A percentile compares a stretch with the other conserved stretches of the same genome.
Evolutionary conservation across 2,113 vertebrate genomes (phyloP).

Genomic region (Oplegnathus fasciatus): DNA sequence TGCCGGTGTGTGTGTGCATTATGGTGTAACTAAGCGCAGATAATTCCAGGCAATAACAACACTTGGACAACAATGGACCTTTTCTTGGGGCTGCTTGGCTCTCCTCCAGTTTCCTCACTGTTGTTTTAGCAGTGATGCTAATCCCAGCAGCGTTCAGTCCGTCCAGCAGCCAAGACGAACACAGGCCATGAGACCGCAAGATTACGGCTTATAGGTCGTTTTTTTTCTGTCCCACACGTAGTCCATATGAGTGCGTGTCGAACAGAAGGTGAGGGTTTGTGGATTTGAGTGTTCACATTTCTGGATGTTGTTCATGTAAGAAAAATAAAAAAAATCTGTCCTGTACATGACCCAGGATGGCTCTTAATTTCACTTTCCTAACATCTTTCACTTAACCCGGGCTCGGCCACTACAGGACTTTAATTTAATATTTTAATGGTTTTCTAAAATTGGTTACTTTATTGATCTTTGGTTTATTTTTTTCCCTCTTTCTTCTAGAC

Average conservation of each 20-base stretch:
- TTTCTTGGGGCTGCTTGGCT: constrained; percentile 74
- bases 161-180: constrained; percentile 35
- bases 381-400: neutral
- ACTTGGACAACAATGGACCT: constrained; percentile 76
- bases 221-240: constrained; percentile 25
- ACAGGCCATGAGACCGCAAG: constrained; percentile 47
- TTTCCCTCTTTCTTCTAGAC: too few relatives aligned
- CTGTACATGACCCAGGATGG: too few relatives aligned
- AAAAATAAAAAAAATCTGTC: neutral
- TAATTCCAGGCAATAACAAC: constrained; percentile 76
- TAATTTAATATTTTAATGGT: neutral
- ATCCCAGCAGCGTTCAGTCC: constrained; percentile 61
- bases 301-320: neutral
- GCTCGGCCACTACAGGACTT: neutral
- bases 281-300: neutral
- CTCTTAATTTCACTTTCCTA: neutral
- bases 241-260: constrained; percentile 14
- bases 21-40: constrained; percentile 71
- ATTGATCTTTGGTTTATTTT: neutral
- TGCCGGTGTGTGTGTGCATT: constrained; percentile 39
- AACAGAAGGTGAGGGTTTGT: neutral
- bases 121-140: constrained; percentile 74
- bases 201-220: constrained; percentile 50
- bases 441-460: neutral
- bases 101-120: constrained; percentile 60